These are phyloP conservation scores for Hucho hucho DNA, from an alignment of 2,113 vertebrate species.

Conservation along the genomic window DNA sequence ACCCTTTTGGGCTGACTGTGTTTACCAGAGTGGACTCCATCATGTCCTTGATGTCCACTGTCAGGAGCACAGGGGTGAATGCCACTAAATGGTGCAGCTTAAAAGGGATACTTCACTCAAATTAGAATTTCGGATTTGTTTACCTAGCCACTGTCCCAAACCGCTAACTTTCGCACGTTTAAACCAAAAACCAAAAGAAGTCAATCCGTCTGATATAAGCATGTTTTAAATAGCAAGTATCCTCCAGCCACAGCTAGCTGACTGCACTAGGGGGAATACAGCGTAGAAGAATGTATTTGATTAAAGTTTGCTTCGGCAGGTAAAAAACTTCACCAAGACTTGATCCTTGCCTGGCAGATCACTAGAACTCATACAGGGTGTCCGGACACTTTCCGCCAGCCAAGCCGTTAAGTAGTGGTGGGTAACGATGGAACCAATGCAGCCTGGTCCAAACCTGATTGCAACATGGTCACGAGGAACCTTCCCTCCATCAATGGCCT, in stretches of 20 bases:
- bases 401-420: background rate
- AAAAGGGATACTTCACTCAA: background rate
- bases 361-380: background rate
- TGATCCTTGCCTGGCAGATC: constrained; percentile 4
- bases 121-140: too few relatives aligned
- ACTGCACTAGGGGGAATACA: too few relatives aligned
- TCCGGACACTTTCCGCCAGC: background rate
- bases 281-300: too few relatives aligned
- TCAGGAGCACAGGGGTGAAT: background rate
- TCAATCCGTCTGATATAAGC: too few relatives aligned
- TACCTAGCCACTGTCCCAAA: too few relatives aligned
- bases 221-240: too few relatives aligned
- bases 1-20: background rate
- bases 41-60: constrained; percentile 30
- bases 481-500: background rate
- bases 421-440: too few relatives aligned
- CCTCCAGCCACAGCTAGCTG: too few relatives aligned
- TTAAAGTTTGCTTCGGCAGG: too few relatives aligned
- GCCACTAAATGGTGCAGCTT: background rate
- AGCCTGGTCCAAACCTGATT: background rate
- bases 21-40: background rate
- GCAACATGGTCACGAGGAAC: background rate
- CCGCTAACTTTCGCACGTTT: too few relatives aligned
- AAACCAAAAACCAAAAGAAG: too few relatives aligned
- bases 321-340: constrained; percentile 14